Evolutionary conservation across 2,797 vertebrate species (phyloP), one percentile per base, ranked within the genome.

Genomic region (Enteromius fasciolatus): DNA sequence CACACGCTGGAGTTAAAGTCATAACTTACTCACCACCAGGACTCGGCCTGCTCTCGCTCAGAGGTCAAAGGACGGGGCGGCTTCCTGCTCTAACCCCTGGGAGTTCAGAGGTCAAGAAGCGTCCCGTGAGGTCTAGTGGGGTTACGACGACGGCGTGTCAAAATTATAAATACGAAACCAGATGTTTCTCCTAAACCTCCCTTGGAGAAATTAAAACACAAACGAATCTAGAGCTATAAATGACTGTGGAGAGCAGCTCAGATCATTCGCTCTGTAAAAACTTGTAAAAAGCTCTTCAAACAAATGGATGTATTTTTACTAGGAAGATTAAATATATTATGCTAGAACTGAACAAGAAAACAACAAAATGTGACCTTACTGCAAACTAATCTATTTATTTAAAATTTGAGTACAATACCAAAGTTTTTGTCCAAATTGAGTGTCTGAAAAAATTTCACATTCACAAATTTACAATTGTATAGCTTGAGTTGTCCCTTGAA

Each of bases 81-180:
- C 69, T 86, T 86, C 85, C 82, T 86, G 74, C 54, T 75, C 61
- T 64, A 68, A 81, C 85, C 85, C 14, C 2, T 0, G 33, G 74
- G 75, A 64, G 75, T 44, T 57, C 46, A 23, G 64, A 79, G 76
- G 85, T 86, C 85, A 84, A 76, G 31, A 17, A 3, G 59, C 0
- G 14, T 79, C 85, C 78, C 61, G 17, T 66, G 74, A 61, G 74
- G 31, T 76, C 52, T 18, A 70, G 25, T 54, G 81, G 50, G 76
- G 64, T 61, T 61, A 48, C 52, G 18, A 63, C 57, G 11, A 31
- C 64, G 10, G 64, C 20, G 28, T 25, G 67, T 69, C 67, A 44
- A 28, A 52, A 33, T n/a, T 20, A 33, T 5, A 50, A 73, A 73
- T 73, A 73, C 20, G 18, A 73, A 7, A 11, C 70, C 46, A 73